These are phyloP conservation scores for Neomorphus geoffroyi DNA, from an alignment of 2,797 vertebrate genomes.

Conservation along the genomic window DNA sequence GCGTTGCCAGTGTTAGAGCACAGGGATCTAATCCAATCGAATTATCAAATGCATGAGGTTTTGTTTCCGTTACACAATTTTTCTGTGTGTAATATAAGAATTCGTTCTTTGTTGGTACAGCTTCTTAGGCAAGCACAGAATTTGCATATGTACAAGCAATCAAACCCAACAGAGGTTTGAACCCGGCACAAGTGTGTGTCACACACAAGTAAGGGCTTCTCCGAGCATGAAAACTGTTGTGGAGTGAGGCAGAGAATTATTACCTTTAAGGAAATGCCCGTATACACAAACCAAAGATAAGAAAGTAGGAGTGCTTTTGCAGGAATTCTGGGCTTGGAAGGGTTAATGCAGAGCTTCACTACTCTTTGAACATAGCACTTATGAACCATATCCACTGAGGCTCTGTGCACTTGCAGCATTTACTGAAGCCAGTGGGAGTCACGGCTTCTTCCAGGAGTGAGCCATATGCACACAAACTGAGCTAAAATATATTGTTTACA, in stretches of 20 bases:
- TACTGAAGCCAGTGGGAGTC: background rate
- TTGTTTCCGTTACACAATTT: background rate
- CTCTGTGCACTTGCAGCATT: background rate
- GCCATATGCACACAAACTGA: background rate
- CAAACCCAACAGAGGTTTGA: background rate
- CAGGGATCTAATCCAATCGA: background rate
- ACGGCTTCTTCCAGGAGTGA: background rate
- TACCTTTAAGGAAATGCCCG: background rate
- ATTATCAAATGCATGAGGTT: background rate
- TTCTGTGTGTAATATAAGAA: background rate
- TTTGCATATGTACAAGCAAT: background rate
- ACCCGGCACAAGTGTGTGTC: background rate
- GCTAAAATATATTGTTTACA: background rate
- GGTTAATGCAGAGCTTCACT: background rate
- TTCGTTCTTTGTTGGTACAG: background rate
- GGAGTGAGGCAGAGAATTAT: background rate
- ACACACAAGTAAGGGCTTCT: background rate
- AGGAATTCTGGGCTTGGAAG: background rate
- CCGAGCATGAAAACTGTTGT: background rate
- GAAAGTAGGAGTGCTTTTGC: background rate
- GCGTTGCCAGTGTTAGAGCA: background rate
- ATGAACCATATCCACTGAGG: background rate
- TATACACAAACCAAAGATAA: fast-evolving
- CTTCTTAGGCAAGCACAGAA: background rate
- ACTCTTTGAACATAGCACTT: background rate